A percentile compares a stretch with the other conserved stretches of the same genome.
These are phyloP conservation scores for Ichneumon xanthorius DNA, from an alignment of 2,888 invertebrate genomes.

Conservation along the genomic window DNA sequence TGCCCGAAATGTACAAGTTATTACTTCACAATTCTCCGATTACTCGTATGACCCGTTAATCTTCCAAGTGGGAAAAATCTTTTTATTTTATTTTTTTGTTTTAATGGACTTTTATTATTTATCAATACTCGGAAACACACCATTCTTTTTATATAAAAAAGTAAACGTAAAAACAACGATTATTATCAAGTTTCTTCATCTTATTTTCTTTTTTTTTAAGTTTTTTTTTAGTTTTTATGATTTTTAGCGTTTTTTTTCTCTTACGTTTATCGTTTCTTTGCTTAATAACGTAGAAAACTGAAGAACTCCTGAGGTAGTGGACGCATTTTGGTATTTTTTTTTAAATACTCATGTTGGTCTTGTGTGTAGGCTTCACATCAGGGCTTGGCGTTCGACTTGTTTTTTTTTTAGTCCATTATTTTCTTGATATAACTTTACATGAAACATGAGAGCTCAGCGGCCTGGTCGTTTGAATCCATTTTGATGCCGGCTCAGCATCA, in stretches of 20 bases:
- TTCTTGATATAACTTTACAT: not conserved
- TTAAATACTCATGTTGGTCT: conserved; percentile 29
- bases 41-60: conserved; percentile 2
- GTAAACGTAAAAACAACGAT: conserved; percentile 63
- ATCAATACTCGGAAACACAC: conserved; percentile 39
- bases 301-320: conserved; percentile 74
- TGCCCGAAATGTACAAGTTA: conserved; percentile 3
- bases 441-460: conserved; percentile 8
- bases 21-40: conserved; percentile 32
- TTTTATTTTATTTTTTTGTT: conserved; percentile 45
- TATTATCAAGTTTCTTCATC: conserved; percentile 38
- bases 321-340: conserved; percentile 67
- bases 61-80: conserved; percentile 33
- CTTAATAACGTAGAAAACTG: conserved; percentile 52
- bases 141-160: conserved; percentile 41
- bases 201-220: not conserved
- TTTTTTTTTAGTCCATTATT: conserved; percentile 15
- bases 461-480: conserved; percentile 10
- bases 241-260: conserved; percentile 27
- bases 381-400: conserved; percentile 9
- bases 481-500: conserved; percentile 50
- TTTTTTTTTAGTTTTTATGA: conserved; percentile 21
- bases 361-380: conserved; percentile 31
- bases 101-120: conserved; percentile 50
- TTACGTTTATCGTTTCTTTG: conserved; percentile 21